phyloP scores from a whole-genome alignment of 2,888 invertebrate species.

The Galeopsomyia nigrocyanea region DNA sequence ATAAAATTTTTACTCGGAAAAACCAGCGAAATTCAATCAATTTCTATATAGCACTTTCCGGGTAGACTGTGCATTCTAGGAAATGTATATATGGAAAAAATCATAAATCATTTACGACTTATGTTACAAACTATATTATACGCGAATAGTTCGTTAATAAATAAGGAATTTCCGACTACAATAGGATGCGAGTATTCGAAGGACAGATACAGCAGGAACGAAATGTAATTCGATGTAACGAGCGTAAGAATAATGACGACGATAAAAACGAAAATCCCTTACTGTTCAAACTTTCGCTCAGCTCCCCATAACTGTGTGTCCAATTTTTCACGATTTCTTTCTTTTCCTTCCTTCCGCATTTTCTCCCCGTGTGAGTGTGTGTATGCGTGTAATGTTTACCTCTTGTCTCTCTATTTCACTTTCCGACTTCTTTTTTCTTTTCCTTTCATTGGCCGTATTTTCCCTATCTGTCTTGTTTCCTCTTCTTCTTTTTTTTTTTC shows the following conservation, averaged over 20 bases:
- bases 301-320: neutral
- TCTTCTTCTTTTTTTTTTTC: neutral
- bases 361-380: neutral
- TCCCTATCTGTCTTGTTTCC: slow-evolving; percentile 14
- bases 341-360: neutral
- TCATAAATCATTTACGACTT: no score
- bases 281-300: slow-evolving; percentile 27
- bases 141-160: no score
- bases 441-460: slow-evolving; percentile 23
- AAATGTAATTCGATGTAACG: neutral
- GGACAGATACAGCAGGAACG: no score
- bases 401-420: neutral
- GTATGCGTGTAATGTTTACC: neutral
- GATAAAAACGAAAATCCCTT: slow-evolving; percentile 22
- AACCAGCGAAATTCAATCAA: no score
- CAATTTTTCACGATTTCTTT: slow-evolving; percentile 27
- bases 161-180: no score
- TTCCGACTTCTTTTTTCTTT: slow-evolving; percentile 1
- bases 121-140: no score
- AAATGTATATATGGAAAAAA: no score
- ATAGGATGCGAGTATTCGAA: no score
- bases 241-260: slow-evolving; percentile 23
- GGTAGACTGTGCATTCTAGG: no score
- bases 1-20: no score
- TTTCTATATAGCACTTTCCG: no score